A percentile compares a stretch with the other conserved stretches of the same genome.
Conservation (phyloP, 2,888 invertebrate species). For the Dysmachus trigonus region DNA sequence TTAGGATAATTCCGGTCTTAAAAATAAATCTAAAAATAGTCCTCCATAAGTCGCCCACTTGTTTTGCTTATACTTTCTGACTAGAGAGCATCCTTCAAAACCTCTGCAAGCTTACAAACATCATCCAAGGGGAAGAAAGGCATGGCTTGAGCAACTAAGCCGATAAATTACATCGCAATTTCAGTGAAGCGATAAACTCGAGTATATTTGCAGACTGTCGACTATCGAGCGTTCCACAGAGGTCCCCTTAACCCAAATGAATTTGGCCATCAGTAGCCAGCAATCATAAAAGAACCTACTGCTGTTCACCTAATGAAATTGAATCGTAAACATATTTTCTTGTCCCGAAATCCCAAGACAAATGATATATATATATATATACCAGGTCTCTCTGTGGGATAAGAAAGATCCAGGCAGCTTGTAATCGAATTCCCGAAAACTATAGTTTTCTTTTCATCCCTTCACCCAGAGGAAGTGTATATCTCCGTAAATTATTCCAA, state of each 20-base stretch:
- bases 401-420: neutral
- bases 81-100: neutral
- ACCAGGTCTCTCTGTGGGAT: neutral
- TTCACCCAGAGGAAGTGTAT: neutral
- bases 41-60: neutral
- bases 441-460: neutral
- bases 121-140: neutral
- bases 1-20: neutral
- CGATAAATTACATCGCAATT: neutral
- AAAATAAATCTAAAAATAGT: neutral
- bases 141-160: neutral
- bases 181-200: neutral
- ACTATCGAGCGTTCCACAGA: neutral
- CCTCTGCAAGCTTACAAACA: neutral
- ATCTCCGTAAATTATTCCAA: neutral
- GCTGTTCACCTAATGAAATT: slow-evolving; percentile 6
- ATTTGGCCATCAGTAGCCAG: neutral
- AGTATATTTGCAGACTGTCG: neutral
- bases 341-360: neutral
- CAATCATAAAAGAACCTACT: neutral
- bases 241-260: neutral
- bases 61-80: neutral
- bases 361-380: neutral
- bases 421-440: neutral
- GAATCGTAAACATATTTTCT: neutral